Evolutionary conservation across 92 coral and sea anemone genomes (phyloP).

Genomic region (Chrysogorgia sp.): DNA sequence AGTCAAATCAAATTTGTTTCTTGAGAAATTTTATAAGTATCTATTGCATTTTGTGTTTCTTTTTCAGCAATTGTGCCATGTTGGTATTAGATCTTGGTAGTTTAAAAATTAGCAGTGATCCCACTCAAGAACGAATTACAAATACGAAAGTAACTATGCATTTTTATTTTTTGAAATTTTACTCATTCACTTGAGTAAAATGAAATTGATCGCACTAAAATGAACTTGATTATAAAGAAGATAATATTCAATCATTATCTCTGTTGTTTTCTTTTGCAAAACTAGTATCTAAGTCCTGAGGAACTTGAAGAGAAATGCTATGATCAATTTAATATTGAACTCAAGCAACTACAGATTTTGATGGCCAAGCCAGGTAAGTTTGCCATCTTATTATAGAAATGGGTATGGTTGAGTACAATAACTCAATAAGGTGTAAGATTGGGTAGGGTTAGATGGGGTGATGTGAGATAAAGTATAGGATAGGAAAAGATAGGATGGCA

Average conservation of each 20-base stretch:
- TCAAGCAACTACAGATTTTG: slow-evolving; percentile 85
- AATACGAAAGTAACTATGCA: slow-evolving; percentile 73
- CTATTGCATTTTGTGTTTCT: background rate
- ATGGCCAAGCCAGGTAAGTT: slow-evolving; percentile 80
- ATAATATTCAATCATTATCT: background rate
- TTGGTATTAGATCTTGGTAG: slow-evolving; percentile 92
- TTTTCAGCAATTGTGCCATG: slow-evolving; percentile 69
- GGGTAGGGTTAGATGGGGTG: too few relatives aligned
- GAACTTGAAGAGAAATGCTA: slow-evolving; percentile 88
- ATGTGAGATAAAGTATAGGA: too few relatives aligned
- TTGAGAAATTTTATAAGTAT: slow-evolving; percentile 1
- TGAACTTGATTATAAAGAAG: background rate
- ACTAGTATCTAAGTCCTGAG: slow-evolving; percentile 71
- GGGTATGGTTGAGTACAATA: background rate
- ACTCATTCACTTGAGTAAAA: background rate
- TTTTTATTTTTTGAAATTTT: too few relatives aligned
- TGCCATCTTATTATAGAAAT: background rate
- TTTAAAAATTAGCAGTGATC: slow-evolving; percentile 89
- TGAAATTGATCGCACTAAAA: background rate
- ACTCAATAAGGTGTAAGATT: too few relatives aligned
- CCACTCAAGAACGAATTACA: slow-evolving; percentile 78
- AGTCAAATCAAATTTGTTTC: slow-evolving; percentile 19
- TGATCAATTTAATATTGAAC: slow-evolving; percentile 81
- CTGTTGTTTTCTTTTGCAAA: background rate
- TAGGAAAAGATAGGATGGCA: too few relatives aligned